These are phyloP conservation scores for Crypturellus undulatus DNA, from an alignment of 2,113 vertebrate genomes.

Conservation along the genomic window DNA sequence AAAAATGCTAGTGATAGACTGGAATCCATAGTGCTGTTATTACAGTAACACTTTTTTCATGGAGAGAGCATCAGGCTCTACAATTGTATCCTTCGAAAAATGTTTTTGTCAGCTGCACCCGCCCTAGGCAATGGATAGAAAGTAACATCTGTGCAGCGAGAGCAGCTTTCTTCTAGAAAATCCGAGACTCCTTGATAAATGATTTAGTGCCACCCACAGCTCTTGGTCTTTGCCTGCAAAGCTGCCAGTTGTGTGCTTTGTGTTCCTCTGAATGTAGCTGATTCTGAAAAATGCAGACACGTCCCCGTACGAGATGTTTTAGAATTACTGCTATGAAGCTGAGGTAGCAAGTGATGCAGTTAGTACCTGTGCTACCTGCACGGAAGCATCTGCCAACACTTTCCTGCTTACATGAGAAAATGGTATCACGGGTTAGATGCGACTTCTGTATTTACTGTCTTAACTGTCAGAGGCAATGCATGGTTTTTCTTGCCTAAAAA, in stretches of 20 bases:
- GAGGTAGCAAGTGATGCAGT: not conserved
- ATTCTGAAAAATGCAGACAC: not conserved
- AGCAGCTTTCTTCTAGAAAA: not conserved
- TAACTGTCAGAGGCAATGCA: not conserved
- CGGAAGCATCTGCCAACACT: not conserved
- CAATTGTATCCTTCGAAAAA: not conserved
- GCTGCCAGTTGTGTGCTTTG: not conserved
- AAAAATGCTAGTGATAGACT: not conserved
- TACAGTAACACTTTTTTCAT: not conserved
- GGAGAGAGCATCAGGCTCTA: not conserved
- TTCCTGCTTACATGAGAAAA: not conserved
- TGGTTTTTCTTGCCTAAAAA: not conserved
- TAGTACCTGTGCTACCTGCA: not conserved
- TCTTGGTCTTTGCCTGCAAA: not conserved
- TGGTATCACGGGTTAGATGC: not conserved
- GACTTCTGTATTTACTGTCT: not conserved
- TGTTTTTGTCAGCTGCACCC: not conserved
- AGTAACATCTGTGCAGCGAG: not conserved
- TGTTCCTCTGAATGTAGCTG: not conserved
- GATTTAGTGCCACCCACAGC: not conserved
- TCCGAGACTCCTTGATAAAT: accelerated
- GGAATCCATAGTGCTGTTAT: not conserved
- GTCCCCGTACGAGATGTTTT: not conserved
- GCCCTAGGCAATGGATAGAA: not conserved
- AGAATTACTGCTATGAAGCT: not conserved